A percentile compares a stretch with the other conserved stretches of the same genome.
These are phyloP conservation scores for Pristiophorus japonicus DNA, from an alignment of 2,113 vertebrate genomes.

Conservation along the genomic window DNA sequence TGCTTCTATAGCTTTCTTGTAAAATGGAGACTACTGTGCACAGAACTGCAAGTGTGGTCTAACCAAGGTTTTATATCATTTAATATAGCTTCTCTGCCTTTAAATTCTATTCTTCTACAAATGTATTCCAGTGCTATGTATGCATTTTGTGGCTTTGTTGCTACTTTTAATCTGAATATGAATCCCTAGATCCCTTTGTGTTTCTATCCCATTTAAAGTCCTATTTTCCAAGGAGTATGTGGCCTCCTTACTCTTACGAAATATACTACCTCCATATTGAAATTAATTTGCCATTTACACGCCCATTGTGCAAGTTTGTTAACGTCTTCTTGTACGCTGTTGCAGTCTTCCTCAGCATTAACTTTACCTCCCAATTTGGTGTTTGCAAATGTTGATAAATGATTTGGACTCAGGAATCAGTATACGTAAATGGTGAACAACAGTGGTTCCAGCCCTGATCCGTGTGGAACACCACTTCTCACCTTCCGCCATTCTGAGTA, in stretches of 20 bases:
- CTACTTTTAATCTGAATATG: not conserved
- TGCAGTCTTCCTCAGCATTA: not conserved
- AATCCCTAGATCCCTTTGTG: not conserved
- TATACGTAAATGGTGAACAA: not conserved
- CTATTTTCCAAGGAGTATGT: not conserved
- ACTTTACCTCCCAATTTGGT: not conserved
- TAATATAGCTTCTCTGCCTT: not conserved
- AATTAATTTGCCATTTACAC: not conserved
- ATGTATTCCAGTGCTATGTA: not conserved
- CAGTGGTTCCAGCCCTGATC: not conserved
- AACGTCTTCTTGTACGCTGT: not conserved
- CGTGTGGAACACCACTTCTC: not conserved
- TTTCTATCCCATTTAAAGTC: not conserved
- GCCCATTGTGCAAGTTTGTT: not conserved
- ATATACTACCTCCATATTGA: not conserved
- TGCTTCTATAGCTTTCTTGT: not conserved
- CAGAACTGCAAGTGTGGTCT: not conserved
- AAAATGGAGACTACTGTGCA: not conserved
- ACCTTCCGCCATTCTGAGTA: not conserved
- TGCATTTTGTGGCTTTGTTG: not conserved
- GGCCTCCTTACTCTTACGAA: not conserved
- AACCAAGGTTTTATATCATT: not conserved
- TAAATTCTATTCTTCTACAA: not conserved
- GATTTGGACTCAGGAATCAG: no score
- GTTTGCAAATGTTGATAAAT: not conserved